phyloP scores from a whole-genome alignment of 2,797 vertebrate genomes.

The Selene dorsalis region DNA sequence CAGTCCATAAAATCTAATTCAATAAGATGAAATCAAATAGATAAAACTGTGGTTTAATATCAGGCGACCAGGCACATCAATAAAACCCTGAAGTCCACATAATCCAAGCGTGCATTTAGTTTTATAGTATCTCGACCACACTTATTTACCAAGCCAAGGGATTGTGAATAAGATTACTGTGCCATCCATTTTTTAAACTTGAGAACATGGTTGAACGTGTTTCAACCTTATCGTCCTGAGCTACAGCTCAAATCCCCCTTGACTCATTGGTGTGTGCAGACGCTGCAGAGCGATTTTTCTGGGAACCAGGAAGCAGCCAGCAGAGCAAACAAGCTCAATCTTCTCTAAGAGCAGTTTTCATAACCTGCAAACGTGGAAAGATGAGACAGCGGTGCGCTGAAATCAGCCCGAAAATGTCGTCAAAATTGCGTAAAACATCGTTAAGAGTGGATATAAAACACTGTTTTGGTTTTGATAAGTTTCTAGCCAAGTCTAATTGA shows the following conservation, averaged over 20 bases:
- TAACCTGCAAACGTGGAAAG: conserved; percentile 40
- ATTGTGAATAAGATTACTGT: conserved; percentile 34
- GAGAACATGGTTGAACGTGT: conserved; percentile 27
- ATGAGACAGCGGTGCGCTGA: conserved; percentile 41
- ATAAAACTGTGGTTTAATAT: conserved; percentile 48
- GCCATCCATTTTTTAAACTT: conserved; percentile 19
- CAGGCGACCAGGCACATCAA: conserved; percentile 37
- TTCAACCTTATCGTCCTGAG: conserved; percentile 54
- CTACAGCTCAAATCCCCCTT: conserved; percentile 51
- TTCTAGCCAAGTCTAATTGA: conserved; percentile 40
- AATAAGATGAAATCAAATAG: conserved; percentile 60
- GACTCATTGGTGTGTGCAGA: conserved; percentile 49
- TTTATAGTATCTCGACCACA: conserved; percentile 39
- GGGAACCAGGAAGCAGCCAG: conserved; percentile 50
- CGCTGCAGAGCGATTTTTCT: conserved; percentile 50
- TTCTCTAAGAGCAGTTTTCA: conserved; percentile 42
- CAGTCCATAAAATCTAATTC: conserved; percentile 59
- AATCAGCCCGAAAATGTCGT: conserved; percentile 37
- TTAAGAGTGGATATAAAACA: conserved; percentile 20
- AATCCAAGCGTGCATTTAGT: conserved; percentile 31
- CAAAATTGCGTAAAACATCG: conserved; percentile 23
- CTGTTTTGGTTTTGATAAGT: conserved; percentile 52
- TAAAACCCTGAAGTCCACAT: conserved; percentile 38
- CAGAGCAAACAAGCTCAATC: conserved; percentile 47
- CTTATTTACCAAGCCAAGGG: conserved; percentile 27